Evolutionary conservation across 2,888 invertebrate genomes (phyloP), one percentile per base, ranked within the genome.

Genomic region (Lacanobia wlatinum): DNA sequence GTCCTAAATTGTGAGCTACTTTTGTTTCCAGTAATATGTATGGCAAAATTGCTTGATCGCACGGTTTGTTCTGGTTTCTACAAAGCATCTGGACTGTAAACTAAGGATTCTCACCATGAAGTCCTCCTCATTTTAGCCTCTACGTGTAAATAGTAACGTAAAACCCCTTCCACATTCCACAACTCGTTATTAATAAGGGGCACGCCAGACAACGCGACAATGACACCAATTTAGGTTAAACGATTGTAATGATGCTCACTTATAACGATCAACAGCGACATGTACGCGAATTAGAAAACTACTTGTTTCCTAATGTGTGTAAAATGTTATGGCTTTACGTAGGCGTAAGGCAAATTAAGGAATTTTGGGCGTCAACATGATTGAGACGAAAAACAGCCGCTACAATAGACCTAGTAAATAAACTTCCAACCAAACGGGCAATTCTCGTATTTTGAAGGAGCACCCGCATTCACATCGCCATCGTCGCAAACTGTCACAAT

Each of bases 201-300:
- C 48, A 61, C 34, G 48, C 43, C 64, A 73, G 70, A 73, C 68
- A 70, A 70, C 70, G 28, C 76, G 78, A 76, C 88, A 89, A 86
- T 89, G 87, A 83, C 80, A 76, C 66, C 87, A 90, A 90, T 89
- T 90, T 83, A 76, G 86, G 87, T 87, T 87, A 89, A 90, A 84
- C 82, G 87, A 74, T 73, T 63, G 56, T 85, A 83, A 87, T 86
- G 73, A 81, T 66, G 46, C 68, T 56, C 75, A 38, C 67, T 78
- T 68, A 76, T 67, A 61, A 68, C 53, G 48, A 75, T 70, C 73
- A 46, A 66, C 10, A 38, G 55, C 73, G 46, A 21, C 62, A 55
- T 23, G 1, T 1, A 48, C 21, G 60, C 66, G 76, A 80, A 86
- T 86, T 80, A 80, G 69, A 79, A 82, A 85, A 86, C 73, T 79